Conservation (phyloP, 2,888 invertebrate genomes). For the Tethea ocularis region DNA sequence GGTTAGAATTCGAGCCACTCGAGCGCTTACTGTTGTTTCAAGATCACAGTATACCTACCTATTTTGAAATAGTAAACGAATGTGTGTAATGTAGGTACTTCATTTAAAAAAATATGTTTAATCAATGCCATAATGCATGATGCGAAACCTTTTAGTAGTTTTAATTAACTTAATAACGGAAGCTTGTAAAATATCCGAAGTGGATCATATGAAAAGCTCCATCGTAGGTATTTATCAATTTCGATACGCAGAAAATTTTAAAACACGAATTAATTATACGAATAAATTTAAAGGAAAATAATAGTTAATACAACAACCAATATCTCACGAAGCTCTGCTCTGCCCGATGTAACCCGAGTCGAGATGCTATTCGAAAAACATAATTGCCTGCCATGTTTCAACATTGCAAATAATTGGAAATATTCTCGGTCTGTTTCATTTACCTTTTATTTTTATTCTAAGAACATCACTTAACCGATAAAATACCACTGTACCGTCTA, state of each 20-base stretch:
- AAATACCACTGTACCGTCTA: background rate
- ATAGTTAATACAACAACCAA: background rate
- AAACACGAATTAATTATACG: background rate
- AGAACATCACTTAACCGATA: background rate
- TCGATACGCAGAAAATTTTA: background rate
- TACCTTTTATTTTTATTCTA: background rate
- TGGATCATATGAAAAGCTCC: background rate
- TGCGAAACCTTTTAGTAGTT: background rate
- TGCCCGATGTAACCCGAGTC: background rate
- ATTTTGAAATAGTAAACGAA: background rate
- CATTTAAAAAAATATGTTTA: background rate
- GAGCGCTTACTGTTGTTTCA: conserved; percentile 21
- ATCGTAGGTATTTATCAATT: background rate
- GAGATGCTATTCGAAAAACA: conserved; percentile 1
- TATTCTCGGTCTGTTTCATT: background rate
- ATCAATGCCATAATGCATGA: conserved; percentile 1
- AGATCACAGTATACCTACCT: background rate
- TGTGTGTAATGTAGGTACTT: background rate
- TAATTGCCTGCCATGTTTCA: conserved; percentile 4
- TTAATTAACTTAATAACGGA: conserved; percentile 1
- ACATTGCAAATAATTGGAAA: conserved; percentile 4
- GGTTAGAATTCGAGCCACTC: conserved; percentile 43
- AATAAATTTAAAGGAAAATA: background rate
- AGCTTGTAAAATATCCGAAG: background rate
- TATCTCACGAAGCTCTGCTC: background rate